Evolutionary conservation across 2,888 invertebrate genomes (phyloP), one percentile per base, ranked within the genome.

Genomic region (Charanyca ferruginea): DNA sequence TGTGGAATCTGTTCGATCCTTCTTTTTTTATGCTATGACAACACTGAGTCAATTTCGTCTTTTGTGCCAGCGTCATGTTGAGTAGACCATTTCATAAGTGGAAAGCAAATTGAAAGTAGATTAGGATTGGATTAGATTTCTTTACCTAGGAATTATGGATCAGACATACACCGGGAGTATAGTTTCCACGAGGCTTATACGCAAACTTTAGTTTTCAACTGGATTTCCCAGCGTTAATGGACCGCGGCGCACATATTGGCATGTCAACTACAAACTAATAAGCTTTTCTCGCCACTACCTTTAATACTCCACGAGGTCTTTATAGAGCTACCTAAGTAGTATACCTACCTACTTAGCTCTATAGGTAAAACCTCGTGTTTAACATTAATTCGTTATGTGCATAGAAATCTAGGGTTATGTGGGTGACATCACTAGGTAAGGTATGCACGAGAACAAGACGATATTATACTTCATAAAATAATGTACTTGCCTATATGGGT

Each of bases 151-250:
- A 38, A 45, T 73, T 70, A 42, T 66, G 32, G 61, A 51, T 20
- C 16, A n/a, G 13, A 23, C 20, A 38, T 51, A 18, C 51, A 51
- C 18, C 32, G 25, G 25, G 4, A 52, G 20, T 7, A 55, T 42
- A 61, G 47, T 53, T 77, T 51, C 5, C 13, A n/a, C 45, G 45
- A 22, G 25, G 38, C 42, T 74, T 38, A 62, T 38, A 42, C 23
- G 23, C 60, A 66, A 72, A 77, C 44, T 58, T 58, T 60, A 62
- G 48, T 64, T 73, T 67, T 18, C 18, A 72, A 63, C 53, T 63
- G 47, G 45, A 77, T 60, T 64, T 77, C 51, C 58, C 61, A 44
- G 8, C 59, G 9, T 44, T 67, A 59, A 73, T 72, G 32, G 49
- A 55, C 54, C 35, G 32, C n/a, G 18, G 47, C 35, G 23, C 20